These are phyloP conservation scores for Polia nebulosa DNA, from an alignment of 2,888 invertebrate species.

Conservation along the genomic window DNA sequence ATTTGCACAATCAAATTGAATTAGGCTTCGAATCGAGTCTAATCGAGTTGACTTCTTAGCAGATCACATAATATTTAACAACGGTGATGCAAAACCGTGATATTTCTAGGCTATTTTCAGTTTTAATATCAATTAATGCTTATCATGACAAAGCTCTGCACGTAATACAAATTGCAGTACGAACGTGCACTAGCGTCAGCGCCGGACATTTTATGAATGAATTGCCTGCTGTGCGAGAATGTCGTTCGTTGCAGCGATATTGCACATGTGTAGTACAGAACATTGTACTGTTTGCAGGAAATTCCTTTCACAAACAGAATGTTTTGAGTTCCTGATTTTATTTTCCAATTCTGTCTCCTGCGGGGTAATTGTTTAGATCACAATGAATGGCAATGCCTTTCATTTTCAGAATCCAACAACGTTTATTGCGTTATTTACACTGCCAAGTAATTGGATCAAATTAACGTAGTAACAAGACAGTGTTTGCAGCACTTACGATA, in stretches of 20 bases:
- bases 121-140: conserved; percentile 9
- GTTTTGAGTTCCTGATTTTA: neutral
- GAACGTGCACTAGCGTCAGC: conserved; percentile 13
- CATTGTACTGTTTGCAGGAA: conserved; percentile 2
- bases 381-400: neutral
- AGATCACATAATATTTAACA: too few species aligned
- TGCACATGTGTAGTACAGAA: conserved; percentile 7
- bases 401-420: too few species aligned
- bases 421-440: too few species aligned
- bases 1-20: too few species aligned
- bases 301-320: neutral
- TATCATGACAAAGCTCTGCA: neutral
- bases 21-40: neutral
- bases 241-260: conserved; percentile 16
- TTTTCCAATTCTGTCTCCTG: neutral
- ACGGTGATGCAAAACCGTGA: too few species aligned
- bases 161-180: conserved; percentile 18
- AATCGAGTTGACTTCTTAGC: neutral
- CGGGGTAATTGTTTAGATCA: neutral
- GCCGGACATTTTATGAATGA: conserved; percentile 38
- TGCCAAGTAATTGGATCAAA: too few species aligned
- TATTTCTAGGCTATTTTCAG: neutral
- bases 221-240: conserved; percentile 25
- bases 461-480: too few species aligned
- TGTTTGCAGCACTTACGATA: too few species aligned